Evolutionary conservation across 2,113 vertebrate genomes (phyloP).

Genomic region (Pangasianodon gigas): DNA sequence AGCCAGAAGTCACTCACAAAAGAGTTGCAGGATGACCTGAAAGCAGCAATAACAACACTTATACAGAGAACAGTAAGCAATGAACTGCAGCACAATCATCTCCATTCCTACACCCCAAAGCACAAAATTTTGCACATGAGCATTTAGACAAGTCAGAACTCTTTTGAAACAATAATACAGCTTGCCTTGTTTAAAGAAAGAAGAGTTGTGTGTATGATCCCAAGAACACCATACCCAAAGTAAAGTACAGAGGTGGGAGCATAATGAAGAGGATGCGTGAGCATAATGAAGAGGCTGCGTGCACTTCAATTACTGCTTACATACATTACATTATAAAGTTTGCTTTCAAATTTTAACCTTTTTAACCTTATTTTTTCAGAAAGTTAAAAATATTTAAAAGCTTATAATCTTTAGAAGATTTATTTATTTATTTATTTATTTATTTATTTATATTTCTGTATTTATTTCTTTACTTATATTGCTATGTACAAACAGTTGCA

Average conservation of each 20-base stretch:
- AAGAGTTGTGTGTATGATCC: no score
- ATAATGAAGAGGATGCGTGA: no score
- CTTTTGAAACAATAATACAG: no score
- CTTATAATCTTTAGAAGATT: background rate
- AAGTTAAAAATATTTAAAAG: background rate
- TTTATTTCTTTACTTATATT: background rate
- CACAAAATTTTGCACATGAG: no score
- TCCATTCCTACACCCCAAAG: background rate
- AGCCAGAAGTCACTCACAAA: no score
- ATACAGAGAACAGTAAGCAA: background rate
- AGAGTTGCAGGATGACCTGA: no score
- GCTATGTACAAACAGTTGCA: background rate
- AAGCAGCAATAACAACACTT: background rate
- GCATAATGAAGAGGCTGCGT: no score
- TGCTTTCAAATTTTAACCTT: background rate
- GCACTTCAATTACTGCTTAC: background rate
- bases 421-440: background rate
- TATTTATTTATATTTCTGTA: background rate
- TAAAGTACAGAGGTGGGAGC: no score
- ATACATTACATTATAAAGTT: background rate
- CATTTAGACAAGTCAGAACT: no score
- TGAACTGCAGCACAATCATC: background rate
- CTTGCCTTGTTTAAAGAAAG: no score
- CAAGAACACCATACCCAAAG: no score
- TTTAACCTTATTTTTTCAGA: background rate